Conservation (phyloP, 2,797 vertebrate species). For the Delichon dasypus region DNA sequence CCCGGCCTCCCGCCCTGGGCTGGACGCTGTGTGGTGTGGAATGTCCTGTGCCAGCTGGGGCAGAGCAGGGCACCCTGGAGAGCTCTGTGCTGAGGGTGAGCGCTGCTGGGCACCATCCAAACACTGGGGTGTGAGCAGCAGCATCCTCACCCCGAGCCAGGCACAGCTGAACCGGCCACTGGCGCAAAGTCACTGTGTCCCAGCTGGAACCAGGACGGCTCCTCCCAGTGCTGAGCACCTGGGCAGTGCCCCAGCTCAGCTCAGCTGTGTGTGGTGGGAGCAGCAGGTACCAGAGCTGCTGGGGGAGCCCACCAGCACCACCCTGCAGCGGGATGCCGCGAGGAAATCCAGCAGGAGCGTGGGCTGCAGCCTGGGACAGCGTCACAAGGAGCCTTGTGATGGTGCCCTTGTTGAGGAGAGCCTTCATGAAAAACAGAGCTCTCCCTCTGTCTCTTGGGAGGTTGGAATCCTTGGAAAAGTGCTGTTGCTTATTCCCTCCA, state of each 20-base stretch:
- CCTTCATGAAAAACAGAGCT: background rate
- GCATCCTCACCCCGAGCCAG: background rate
- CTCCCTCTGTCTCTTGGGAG: background rate
- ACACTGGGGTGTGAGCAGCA: background rate
- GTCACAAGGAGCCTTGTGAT: background rate
- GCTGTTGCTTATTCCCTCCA: background rate
- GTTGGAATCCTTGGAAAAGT: background rate
- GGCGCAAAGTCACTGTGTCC: background rate
- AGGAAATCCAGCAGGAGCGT: background rate
- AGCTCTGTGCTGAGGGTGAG: background rate
- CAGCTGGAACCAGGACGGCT: background rate
- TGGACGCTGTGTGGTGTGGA: background rate
- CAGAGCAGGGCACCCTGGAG: background rate
- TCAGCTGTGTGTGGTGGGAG: background rate
- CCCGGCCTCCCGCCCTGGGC: background rate
- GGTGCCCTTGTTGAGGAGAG: background rate
- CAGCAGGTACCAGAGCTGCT: background rate
- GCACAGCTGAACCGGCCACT: rapidly evolving
- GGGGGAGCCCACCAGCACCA: background rate
- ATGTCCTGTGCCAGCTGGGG: background rate
- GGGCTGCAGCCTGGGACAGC: background rate
- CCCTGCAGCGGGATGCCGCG: rapidly evolving
- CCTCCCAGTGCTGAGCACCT: background rate
- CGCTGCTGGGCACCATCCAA: background rate
- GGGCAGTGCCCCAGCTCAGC: background rate